Base-by-base conservation (phyloP, 2,888 invertebrate species). In the Oeneis ivallda region DNA sequence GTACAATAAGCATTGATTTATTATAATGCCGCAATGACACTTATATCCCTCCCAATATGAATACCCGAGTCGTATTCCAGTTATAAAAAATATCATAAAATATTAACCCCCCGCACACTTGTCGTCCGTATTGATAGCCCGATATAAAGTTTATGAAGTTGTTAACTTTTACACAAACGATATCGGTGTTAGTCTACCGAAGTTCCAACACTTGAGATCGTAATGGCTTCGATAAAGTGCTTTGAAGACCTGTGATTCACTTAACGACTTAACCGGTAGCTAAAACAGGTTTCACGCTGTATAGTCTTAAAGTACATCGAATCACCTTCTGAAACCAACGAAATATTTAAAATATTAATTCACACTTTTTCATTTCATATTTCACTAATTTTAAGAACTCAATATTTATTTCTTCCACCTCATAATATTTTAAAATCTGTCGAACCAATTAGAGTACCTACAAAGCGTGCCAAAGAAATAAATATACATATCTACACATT, bases 131-230 rank as follows among this genome's bases (percentile, higher is more conserved):
- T 86, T 84, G 85, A 86, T 84, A 80, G 84, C 81, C 74, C 78
- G 82, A 82, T 84, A 83, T 83, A 81, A 85, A 85, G 72, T 85
- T 87, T 85, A 87, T 85, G 82, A 81, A 84, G 85, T 83, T 82
- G 80, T 85, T 85, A 85, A 83, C 79, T 85, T 85, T 85, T 82
- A 84, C 82, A 76, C 72, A 75, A 71, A 74, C 76, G 76, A 79
- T 82, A 85, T 81, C 74, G 75, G 71, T 32, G 61, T 52, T 61
- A 62, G 67, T 67, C 66, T 64, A 68, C 69, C 50, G 62, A 43
- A 68, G 50, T 65, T 68, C 63, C 65, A 66, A 47, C 56, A 53
- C 62, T 68, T 56, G 56, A 57, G 26, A 1, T 45, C 54, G 63
- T 60, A 63, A 66, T 71, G 69, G 53, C 57, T n/a, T 17, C 67